Base-by-base conservation (phyloP, 2,888 invertebrate genomes). In the Amphipoea lucens region DNA sequence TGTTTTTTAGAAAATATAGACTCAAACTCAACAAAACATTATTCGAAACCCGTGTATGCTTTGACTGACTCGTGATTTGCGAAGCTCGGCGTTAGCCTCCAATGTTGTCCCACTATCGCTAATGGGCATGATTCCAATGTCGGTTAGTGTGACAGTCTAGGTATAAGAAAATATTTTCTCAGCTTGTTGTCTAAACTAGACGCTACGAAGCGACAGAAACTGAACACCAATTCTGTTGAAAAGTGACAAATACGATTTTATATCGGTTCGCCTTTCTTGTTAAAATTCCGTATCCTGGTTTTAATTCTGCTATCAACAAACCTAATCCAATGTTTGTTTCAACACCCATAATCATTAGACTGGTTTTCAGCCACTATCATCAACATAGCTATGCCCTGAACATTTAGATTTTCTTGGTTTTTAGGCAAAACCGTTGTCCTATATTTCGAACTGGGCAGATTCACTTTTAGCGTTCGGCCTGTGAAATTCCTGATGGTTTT, bases 51-150 rank as follows among this genome's bases (percentile, higher is more conserved):
- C 48, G 51, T 29, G 17, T 51, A 42, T 3, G 36, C 14, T 69
- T 45, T 36, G 17, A 40, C 17, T 42, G 40, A 72, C 14, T 77
- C 36, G 36, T 51, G 42, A 40, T 82, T 65, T 51, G 42, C 57
- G 9, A 62, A 67, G 36, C 42, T 36, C 57, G 17, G 82, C 48
- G 29, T 66, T 62, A 69, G 60, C 45, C 40, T 45, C 54, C 74
- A 23, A 48, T 29, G 74, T 62, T 40, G 62, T 81, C 54, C 29
- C 66, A 82, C 48, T 60, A n/a, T 69, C 63, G 17, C n/a, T 60
- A 20, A 23, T 54, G 69, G 72, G 72, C 81, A 68, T 20, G 20
- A 0, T 51, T 70, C 69, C 83, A 83, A 67, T 36, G n/a, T 12
- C 5, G 9, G 42, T 48, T 20, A 48, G 40, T 57, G 14, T 45